Evolutionary conservation across 2,113 vertebrate species (phyloP), one percentile per base, ranked within the genome.

Genomic region (Podiceps cristatus): DNA sequence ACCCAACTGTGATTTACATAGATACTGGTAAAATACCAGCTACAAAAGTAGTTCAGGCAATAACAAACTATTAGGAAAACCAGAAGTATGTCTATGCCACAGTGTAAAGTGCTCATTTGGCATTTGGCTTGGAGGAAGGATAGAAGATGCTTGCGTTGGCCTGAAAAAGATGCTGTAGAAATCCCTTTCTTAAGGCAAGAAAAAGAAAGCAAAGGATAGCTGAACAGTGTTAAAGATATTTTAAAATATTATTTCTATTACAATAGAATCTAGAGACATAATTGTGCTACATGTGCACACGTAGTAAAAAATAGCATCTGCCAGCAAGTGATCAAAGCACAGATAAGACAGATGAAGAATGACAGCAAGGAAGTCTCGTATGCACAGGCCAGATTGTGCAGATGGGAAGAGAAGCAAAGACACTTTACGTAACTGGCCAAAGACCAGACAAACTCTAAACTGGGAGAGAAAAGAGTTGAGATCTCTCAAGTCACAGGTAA

Each of bases 331-430:
- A 76, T 73, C 45, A 18, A 75, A 93, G 31, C 1, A 13, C 53
- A 89, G 94, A 35, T 82, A 95, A 91, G 71, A 58, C 11, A 24
- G 62, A 94, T 62, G 55, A 96, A 91, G 42, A 91, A 93, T 74
- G 68, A 64, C 35, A 78, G 66, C 85, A 84, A 91, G 88, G 89
- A 94, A 88, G 87, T 68, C 22, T 76, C 13, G 8, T 22, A 15
- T 35, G 74, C 42, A 73, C 45, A 76, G 63, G n/a, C 18, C 67
- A 87, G 73, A 85, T 18, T 33, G 62, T 58, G 73, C 80, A 56
- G 37, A 87, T 44, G 42, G 29, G 37, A 47, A 59, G 13, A 89
- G 50, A 67, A 81, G 60, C 53, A 81, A 75, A 79, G 69, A 94
- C 20, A 69, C 73, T 60, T 60, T 6, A 59, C 44, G 23, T 72